Base-by-base conservation (phyloP, 2,888 invertebrate genomes). In the Myopa testacea region DNA sequence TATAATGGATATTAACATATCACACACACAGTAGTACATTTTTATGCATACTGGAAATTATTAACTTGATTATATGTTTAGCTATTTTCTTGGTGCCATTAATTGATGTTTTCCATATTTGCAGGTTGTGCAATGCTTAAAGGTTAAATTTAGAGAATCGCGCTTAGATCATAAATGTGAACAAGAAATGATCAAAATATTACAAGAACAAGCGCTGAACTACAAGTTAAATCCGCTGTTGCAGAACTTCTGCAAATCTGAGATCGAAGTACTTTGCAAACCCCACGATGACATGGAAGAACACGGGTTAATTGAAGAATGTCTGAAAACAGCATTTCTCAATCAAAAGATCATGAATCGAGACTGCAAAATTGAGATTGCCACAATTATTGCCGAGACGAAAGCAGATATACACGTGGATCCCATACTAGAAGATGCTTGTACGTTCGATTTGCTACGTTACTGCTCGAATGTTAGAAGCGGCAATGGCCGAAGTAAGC, bases 351-450 rank as follows among this genome's bases (percentile, higher is more conserved):
- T 96, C 75, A 92, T 93, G 80, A 93, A 94, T 52, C 92, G 92
- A 10, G 93, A 93, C 82, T 97, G 97, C 87, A 93, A 93, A 67
- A 90, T 94, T 80, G 97, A 98, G 90, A 94, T 99, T 34, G 96
- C 96, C 0, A 93, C 94, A 83, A 92, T 98, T 80, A 95, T 98
- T 81, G 95, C 96, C 84, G 95, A 96, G 87, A 94, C 95, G 0
- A 94, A 95, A 86, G 95, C 97, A 0, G 99, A 99, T 88, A 97
- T 99, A 80, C 96, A 98, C 83, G 95, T 96, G 1, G 99, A 99
- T 90, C 98, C 98, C 0, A 89, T 97, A 70, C 90, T 99, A 78
- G 95, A 97, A 87, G 92, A 94, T 81, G 95, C 96, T 0, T 99
- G 99, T 87, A 93, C 95, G 10, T 90, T 94, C 34, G 98, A 99